phyloP scores from a whole-genome alignment of 2,113 vertebrate genomes.

The Orcinus orca region DNA sequence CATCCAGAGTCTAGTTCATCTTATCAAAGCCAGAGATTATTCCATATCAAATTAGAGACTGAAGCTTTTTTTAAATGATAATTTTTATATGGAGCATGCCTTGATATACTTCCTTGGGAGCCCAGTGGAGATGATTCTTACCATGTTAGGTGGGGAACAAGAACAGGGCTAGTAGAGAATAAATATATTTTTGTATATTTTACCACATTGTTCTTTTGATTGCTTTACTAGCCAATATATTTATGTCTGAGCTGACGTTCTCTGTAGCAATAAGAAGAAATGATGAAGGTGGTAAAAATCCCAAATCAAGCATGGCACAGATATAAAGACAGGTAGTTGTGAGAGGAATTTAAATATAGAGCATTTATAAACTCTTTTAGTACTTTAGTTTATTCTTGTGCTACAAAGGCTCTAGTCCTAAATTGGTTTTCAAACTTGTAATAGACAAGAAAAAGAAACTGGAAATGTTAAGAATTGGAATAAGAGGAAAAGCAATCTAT shows the following conservation, averaged over 20 bases:
- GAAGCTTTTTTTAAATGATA: not conserved
- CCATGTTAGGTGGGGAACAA: not conserved
- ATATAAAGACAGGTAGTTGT: not conserved
- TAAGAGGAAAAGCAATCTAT: not conserved
- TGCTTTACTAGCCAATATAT: not conserved
- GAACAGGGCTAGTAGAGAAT: not conserved
- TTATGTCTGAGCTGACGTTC: not conserved
- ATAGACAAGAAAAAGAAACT: not conserved
- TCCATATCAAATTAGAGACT: not conserved
- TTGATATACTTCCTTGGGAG: not conserved
- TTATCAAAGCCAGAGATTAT: not conserved
- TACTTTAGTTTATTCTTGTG: not conserved
- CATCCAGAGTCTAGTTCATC: not conserved
- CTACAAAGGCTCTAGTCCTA: not conserved
- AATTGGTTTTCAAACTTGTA: not conserved
- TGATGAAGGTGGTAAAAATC: not conserved
- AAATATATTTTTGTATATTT: not conserved
- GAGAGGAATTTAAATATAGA: not conserved
- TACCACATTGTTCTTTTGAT: not conserved
- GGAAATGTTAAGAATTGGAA: not conserved
- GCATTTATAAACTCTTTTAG: not conserved
- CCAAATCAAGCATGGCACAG: not conserved
- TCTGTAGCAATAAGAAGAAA: not conserved
- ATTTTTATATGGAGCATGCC: not conserved
- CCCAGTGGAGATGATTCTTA: not conserved